Base-by-base conservation (phyloP, 2,888 invertebrate species). In the Macaria liturata region DNA sequence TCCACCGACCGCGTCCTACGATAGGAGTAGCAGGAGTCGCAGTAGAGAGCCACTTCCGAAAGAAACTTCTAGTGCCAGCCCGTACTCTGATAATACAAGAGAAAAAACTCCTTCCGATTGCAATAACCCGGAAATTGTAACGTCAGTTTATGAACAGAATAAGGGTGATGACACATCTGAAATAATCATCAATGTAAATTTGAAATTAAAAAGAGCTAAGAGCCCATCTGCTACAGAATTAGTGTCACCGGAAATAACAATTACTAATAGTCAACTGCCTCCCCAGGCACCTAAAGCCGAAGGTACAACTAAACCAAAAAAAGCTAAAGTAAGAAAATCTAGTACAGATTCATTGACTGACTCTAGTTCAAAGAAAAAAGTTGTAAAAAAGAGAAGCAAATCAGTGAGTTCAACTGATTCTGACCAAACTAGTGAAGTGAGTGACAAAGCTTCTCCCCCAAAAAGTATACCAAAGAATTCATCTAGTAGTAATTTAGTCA, bases 231-330 rank as follows among this genome's bases (percentile, higher is more conserved):
- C 76, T 30, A 68, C 84, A 9, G 88, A 91, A 64, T 62, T 88
- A 55, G 80, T 86, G 34, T 85, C 86, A 7, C 86, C 91, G 48
- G 91, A 91, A 78, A 80, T 90, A 62, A 86, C 81, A 30, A 83
- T 88, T 54, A 83, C 87, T 4, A 91, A 89, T 64, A 84, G 84
- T 70, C 86, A 91, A 63, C 71, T 92, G 65, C 92, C 93, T 46
- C 93, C 93, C 3, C 92, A 89, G 70, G 85, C 89, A 49, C 93
- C 93, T 30, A 93, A 93, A 74, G 9, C 76, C 20, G 93, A 93
- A 55, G 75, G 74, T n/a, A 39, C 65, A 34, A 63, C 67, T 6
- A 90, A 89, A 73, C 65, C 69, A 1, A 91, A 90, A 67, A 91
- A 73, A 86, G 72, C 63, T 61, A 94, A 74, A 85, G 83, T 63